Evolutionary conservation across 2,113 vertebrate species (phyloP).

Genomic region (Caracal caracal): DNA sequence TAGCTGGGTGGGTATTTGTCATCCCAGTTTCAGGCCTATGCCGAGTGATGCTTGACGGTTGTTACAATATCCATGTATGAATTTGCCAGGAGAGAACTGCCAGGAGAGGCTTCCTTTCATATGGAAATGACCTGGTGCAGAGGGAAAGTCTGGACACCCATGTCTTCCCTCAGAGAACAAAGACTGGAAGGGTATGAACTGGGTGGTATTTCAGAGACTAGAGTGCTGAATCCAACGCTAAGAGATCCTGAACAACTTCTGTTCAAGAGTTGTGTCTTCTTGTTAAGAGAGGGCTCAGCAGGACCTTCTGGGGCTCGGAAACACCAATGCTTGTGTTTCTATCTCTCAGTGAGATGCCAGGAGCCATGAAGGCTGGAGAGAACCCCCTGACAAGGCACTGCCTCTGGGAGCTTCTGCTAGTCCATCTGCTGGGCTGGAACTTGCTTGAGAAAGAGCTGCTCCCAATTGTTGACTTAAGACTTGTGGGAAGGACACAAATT

Average conservation of each 20-base stretch:
- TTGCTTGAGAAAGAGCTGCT: neutral
- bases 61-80: neutral
- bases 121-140: neutral
- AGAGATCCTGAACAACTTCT: neutral
- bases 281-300: neutral
- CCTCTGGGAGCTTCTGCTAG: neutral
- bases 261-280: neutral
- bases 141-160: neutral
- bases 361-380: neutral
- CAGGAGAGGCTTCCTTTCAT: neutral
- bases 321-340: fast-evolving
- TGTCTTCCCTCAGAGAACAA: neutral
- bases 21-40: neutral
- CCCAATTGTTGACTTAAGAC: neutral
- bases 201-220: neutral
- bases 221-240: neutral
- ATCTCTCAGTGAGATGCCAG: neutral
- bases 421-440: neutral
- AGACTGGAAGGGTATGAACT: neutral
- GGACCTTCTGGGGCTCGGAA: neutral
- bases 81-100: neutral
- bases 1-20: neutral
- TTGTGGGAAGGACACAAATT: neutral
- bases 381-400: neutral
- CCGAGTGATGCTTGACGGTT: neutral